Base-by-base conservation (phyloP, 2,113 vertebrate genomes). In the Candoia aspera region DNA sequence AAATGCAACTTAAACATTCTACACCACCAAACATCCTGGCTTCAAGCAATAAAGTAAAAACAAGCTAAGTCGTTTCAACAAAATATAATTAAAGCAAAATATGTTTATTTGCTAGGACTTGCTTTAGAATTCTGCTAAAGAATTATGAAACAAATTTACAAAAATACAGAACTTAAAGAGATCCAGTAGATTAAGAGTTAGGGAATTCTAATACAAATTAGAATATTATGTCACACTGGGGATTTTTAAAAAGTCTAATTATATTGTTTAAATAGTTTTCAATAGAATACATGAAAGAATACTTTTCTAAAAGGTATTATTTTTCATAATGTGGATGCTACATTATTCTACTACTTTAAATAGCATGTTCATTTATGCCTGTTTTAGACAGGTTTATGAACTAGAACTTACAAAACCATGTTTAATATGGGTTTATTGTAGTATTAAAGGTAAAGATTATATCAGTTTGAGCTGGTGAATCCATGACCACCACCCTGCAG, bases 381-480 rank as follows among this genome's bases (percentile, higher is more conserved):
- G 92, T 95, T 94, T 91, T 1, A 3, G 91, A 37, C 87, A 62
- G 85, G 93, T 94, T 92, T 2, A 0, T 0, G 0, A 90, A 94
- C 90, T 92, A 95, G 87, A 95, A 95, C 92, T 95, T 96, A 94
- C 96, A 93, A 96, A 95, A 96, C 95, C 92, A 95, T n/a, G 87
- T 94, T 95, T 93, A 94, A 94, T 96, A 95, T 96, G 57, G 55
- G 9, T 87, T 58, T 42, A 79, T 8, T 79, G 33, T 33, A 79
- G 73, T 79, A 3, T 79, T 79, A 79, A 37, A 42, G 73, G 6
- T 79, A 79, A 42, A 79, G 73, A 79, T 79, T 79, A 42, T 79
- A 79, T 79, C 68, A 37, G 15, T 79, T 21, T 79, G 68, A 79
- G 68, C 37, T 79, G 37, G 68, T 79, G 6, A 79, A 79, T 37